phyloP scores from a whole-genome alignment of 2,113 vertebrate species.

The Bufo gargarizans region DNA sequence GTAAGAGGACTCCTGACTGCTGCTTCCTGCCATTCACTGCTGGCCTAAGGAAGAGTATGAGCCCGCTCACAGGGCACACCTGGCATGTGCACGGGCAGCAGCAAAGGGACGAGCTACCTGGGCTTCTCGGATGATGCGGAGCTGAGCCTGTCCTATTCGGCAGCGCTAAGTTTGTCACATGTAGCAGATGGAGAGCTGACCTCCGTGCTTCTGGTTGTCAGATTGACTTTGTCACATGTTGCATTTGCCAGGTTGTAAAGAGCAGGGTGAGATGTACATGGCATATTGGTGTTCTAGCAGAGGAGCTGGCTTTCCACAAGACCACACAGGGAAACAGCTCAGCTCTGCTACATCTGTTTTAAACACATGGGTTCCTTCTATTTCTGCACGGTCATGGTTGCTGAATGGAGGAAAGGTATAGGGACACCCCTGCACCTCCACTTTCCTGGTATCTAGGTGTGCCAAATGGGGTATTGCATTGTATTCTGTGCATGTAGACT shows the following conservation, averaged over 20 bases:
- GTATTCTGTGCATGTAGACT: too few species aligned
- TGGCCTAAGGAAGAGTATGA: too few species aligned
- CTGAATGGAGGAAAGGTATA: neutral
- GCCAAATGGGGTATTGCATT: too few species aligned
- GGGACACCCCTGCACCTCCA: too few species aligned
- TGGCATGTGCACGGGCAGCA: neutral
- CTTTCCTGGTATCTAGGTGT: too few species aligned
- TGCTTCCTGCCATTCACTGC: conserved; percentile 12
- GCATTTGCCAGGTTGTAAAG: neutral
- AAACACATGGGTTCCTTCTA: neutral
- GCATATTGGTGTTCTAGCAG: too few species aligned
- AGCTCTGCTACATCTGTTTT: neutral
- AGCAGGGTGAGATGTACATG: too few species aligned
- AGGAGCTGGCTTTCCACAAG: neutral
- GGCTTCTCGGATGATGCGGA: neutral
- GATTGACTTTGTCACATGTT: neutral
- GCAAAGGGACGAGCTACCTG: too few species aligned
- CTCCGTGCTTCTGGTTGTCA: neutral
- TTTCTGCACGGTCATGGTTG: neutral
- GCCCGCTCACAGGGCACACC: neutral
- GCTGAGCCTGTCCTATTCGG: neutral
- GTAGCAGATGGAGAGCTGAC: neutral
- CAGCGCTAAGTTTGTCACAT: neutral
- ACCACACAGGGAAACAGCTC: neutral
- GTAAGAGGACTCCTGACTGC: neutral